Conservation (phyloP, 2,797 vertebrate species). For the Alexandromys oeconomus region DNA sequence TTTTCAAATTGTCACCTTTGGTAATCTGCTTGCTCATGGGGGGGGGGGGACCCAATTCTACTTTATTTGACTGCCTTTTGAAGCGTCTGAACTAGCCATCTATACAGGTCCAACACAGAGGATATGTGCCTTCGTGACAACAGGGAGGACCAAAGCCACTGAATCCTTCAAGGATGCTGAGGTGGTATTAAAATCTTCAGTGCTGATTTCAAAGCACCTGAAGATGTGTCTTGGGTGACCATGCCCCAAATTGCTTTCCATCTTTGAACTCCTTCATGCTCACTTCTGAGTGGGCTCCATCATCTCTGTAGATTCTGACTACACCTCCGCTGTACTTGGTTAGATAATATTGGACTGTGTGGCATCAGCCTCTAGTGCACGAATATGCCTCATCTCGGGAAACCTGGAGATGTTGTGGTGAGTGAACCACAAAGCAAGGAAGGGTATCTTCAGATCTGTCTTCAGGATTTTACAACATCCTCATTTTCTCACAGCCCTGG, state of each 20-base stretch:
- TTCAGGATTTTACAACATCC: slow-evolving; percentile 1
- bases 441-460: slow-evolving; percentile 22
- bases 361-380: not conserved
- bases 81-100: slow-evolving; percentile 4
- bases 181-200: not conserved
- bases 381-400: slow-evolving; percentile 8
- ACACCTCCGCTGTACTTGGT: not conserved
- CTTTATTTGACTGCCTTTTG: slow-evolving; percentile 41
- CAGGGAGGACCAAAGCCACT: not conserved
- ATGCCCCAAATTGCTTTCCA: not conserved
- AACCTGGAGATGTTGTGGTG: not conserved
- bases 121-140: not conserved
- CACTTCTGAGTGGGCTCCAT: not conserved
- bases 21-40: not conserved
- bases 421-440: not conserved
- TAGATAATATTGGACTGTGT: not conserved
- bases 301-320: not conserved
- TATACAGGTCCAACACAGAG: slow-evolving; percentile 5
- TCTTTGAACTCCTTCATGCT: not conserved
- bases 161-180: slow-evolving; percentile 20
- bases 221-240: not conserved
- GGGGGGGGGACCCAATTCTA: not conserved
- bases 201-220: not conserved
- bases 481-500: not conserved
- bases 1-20: slow-evolving; percentile 47